Conservation (phyloP, 2,113 vertebrate species). For the Lepus europaeus region DNA sequence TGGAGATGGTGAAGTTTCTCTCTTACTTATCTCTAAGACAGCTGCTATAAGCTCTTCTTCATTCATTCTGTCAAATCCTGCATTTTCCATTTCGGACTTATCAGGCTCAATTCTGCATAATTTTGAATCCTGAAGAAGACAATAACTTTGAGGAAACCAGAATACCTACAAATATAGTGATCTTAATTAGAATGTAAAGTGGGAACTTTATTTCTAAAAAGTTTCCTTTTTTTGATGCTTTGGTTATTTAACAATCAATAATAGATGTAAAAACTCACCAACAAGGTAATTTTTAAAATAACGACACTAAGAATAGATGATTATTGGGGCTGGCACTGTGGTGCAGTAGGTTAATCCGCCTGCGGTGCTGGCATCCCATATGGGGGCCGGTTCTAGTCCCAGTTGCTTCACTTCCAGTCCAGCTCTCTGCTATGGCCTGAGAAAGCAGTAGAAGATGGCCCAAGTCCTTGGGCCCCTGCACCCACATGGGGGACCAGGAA, state of each 20-base stretch:
- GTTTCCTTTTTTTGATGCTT: constrained; percentile 38
- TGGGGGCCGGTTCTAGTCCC: too few species aligned
- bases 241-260: constrained; percentile 42
- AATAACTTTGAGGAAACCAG: constrained; percentile 63
- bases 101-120: constrained; percentile 84
- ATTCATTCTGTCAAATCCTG: constrained; percentile 92
- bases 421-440: too few species aligned
- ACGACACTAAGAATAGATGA: neutral
- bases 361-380: too few species aligned
- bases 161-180: constrained; percentile 37
- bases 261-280: neutral
- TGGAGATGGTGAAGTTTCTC: constrained; percentile 87
- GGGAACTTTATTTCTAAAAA: constrained; percentile 50
- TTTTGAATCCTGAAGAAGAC: constrained; percentile 85
- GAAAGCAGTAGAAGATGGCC: too few species aligned
- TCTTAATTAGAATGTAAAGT: neutral
- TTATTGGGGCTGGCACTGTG: neutral
- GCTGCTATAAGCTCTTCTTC: constrained; percentile 97
- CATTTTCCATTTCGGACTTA: constrained; percentile 83
- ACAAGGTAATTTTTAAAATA: constrained; percentile 39
- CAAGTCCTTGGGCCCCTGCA: too few species aligned
- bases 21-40: constrained; percentile 95
- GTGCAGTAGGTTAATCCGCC: too few species aligned
- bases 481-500: too few species aligned
- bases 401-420: too few species aligned